These are phyloP conservation scores for Agonopterix subpropinquella DNA, from an alignment of 2,888 invertebrate species.

Conservation along the genomic window DNA sequence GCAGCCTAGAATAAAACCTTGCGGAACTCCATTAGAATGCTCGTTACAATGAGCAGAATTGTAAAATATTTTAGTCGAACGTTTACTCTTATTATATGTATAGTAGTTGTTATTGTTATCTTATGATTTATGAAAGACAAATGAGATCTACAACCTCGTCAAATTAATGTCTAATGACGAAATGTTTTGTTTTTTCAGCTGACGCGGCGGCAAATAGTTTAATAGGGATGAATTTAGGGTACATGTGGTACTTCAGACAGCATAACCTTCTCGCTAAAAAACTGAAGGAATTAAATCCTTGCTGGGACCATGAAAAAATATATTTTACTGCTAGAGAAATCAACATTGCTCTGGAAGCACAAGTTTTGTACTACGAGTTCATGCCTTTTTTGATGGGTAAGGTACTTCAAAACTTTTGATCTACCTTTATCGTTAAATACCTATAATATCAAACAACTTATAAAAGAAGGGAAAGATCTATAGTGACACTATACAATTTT, in stretches of 20 bases:
- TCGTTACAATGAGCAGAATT: too few relatives aligned
- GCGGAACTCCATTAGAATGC: too few relatives aligned
- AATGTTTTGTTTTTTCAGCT: slow-evolving; percentile 3
- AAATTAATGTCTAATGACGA: too few relatives aligned
- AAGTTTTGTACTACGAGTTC: slow-evolving; percentile 87
- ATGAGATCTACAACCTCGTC: too few relatives aligned
- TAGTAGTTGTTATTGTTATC: too few relatives aligned
- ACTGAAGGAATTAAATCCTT: slow-evolving; percentile 83
- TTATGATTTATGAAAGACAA: too few relatives aligned
- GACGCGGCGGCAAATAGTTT: slow-evolving; percentile 9
- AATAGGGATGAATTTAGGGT: slow-evolving; percentile 23
- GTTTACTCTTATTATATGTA: neutral
- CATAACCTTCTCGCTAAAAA: slow-evolving; percentile 85
- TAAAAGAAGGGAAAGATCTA: too few relatives aligned
- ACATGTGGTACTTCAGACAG: slow-evolving; percentile 67
- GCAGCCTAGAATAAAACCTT: too few relatives aligned
- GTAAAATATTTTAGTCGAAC: too few relatives aligned
- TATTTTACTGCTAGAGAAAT: slow-evolving; percentile 86
- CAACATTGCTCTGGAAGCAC: slow-evolving; percentile 84
- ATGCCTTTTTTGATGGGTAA: slow-evolving; percentile 85
- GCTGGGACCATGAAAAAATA: slow-evolving; percentile 89
- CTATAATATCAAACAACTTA: neutral
- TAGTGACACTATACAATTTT: too few relatives aligned
- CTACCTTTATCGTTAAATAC: neutral
- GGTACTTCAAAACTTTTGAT: slow-evolving; percentile 12